These are phyloP conservation scores for Drosophila ezoana DNA, from an alignment of 2,888 invertebrate species.

Conservation along the genomic window DNA sequence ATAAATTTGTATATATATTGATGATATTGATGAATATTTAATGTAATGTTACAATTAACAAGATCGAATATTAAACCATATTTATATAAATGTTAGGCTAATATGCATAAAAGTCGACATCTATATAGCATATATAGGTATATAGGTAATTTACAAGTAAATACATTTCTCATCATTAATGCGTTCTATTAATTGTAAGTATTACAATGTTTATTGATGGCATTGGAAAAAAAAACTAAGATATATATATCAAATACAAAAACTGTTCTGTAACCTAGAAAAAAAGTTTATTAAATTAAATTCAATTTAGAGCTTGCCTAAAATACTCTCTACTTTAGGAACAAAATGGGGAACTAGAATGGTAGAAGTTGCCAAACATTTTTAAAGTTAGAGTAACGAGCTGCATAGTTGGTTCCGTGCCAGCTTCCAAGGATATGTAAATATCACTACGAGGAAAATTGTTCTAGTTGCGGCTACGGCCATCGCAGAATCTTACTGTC, in stretches of 20 bases:
- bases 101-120: conserved; percentile 36
- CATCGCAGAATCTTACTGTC: too few species aligned
- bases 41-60: conserved; percentile 28
- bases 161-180: conserved; percentile 37
- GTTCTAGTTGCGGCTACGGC: too few species aligned
- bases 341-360: background rate
- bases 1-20: conserved; percentile 62
- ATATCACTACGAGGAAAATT: too few species aligned
- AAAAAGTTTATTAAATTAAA: conserved; percentile 4
- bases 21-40: conserved; percentile 29
- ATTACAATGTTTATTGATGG: conserved; percentile 36
- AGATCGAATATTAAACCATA: conserved; percentile 28
- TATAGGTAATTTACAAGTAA: conserved; percentile 13
- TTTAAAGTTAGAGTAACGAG: too few species aligned
- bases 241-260: conserved; percentile 49
- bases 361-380: too few species aligned
- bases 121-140: conserved; percentile 24
- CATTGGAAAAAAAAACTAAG: conserved; percentile 27
- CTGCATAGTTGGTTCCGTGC: too few species aligned
- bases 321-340: background rate
- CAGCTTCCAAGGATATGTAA: too few species aligned
- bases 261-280: conserved; percentile 52
- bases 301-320: conserved; percentile 4
- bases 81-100: conserved; percentile 56
- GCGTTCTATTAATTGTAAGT: conserved; percentile 48